These are phyloP conservation scores for Ptilonorhynchus violaceus DNA, from an alignment of 2,113 vertebrate species.

Conservation along the genomic window DNA sequence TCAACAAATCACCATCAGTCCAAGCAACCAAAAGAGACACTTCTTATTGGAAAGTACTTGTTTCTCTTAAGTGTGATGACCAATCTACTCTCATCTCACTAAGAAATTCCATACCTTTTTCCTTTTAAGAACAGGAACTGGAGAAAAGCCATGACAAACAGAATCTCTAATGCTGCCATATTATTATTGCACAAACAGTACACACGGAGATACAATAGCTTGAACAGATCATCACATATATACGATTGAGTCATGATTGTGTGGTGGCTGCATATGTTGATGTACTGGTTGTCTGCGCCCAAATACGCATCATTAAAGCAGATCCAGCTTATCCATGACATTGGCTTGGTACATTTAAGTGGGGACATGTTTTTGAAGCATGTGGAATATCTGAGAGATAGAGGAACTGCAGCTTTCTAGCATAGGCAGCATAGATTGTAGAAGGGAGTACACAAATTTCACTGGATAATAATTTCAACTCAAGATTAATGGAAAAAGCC, in stretches of 20 bases:
- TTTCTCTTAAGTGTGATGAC: background rate
- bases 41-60: background rate
- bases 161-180: background rate
- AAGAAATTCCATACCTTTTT: background rate
- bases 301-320: background rate
- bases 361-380: background rate
- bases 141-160: background rate
- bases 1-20: background rate
- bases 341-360: background rate
- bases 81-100: background rate
- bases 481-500: conserved; percentile 15
- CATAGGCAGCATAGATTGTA: background rate
- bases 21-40: background rate
- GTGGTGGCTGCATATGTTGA: background rate
- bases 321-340: background rate
- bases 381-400: background rate
- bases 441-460: background rate
- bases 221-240: background rate
- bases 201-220: background rate
- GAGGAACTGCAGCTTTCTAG: background rate
- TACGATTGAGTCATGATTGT: background rate
- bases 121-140: background rate
- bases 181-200: background rate
- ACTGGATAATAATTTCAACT: background rate
- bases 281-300: background rate